phyloP scores from a whole-genome alignment of 2,797 vertebrate species.

The Scolopax rusticola region DNA sequence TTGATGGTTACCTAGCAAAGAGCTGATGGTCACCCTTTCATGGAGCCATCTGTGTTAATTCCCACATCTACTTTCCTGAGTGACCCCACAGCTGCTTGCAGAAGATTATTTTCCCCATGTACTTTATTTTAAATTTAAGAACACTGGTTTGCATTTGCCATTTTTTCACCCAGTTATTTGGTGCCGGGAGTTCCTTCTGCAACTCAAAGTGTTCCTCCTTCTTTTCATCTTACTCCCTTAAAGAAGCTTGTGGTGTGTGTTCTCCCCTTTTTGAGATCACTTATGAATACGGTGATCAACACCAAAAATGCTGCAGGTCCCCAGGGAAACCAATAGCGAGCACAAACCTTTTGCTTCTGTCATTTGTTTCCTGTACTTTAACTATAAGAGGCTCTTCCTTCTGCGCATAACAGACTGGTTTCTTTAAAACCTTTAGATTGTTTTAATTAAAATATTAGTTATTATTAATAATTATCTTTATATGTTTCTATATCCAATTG shows the following conservation, averaged over 20 bases:
- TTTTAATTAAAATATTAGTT: fast-evolving
- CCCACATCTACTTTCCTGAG: not conserved
- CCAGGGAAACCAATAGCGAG: not conserved
- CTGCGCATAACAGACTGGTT: not conserved
- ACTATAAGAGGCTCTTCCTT: not conserved
- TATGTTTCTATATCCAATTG: no score
- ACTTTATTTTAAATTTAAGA: not conserved
- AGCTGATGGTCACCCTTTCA: not conserved
- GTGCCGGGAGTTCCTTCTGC: not conserved
- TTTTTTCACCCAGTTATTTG: not conserved
- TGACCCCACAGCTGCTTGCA: not conserved
- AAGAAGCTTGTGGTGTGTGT: not conserved
- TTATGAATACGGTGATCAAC: not conserved
- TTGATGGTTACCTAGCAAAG: not conserved
- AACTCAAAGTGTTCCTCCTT: not conserved
- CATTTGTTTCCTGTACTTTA: not conserved
- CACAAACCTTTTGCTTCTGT: not conserved
- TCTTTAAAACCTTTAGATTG: not conserved
- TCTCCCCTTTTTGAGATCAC: not conserved
- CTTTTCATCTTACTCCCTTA: not conserved
- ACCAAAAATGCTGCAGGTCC: not conserved
- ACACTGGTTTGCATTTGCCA: not conserved
- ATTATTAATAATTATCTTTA: not conserved
- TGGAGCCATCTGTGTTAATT: not conserved
- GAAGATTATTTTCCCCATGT: not conserved